Percentiles rank a stretch among this genome's conserved stretches.
These are phyloP conservation scores for Tricholaema leucomelas DNA, from an alignment of 2,113 vertebrate genomes.

Conservation along the genomic window DNA sequence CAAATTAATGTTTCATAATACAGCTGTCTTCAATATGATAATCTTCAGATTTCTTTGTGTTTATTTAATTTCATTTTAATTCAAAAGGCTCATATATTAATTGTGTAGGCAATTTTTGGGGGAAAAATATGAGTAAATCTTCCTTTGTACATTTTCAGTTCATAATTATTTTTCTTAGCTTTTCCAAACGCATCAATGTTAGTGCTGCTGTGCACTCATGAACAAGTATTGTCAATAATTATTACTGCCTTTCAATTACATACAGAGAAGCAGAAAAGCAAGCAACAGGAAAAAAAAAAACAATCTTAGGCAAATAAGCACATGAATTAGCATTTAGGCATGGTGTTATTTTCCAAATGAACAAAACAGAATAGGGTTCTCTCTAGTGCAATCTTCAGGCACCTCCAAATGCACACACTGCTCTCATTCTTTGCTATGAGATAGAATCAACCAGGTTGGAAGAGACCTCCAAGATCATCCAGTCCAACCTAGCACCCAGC, in stretches of 20 bases:
- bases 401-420: not conserved
- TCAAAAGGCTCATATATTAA: not conserved
- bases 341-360: not conserved
- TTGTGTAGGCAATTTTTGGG: not conserved
- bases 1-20: constrained; percentile 2
- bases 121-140: not conserved
- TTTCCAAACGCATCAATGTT: not conserved
- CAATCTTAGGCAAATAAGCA: not conserved
- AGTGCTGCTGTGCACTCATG: not conserved
- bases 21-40: not conserved
- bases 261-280: not conserved
- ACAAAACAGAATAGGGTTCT: too few relatives aligned
- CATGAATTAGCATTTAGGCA: not conserved
- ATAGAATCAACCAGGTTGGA: too few relatives aligned
- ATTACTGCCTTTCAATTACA: not conserved
- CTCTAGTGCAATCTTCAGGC: not conserved
- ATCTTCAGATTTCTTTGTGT: not conserved
- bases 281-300: not conserved
- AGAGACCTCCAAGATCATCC: too few relatives aligned
- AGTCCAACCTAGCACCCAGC: too few relatives aligned
- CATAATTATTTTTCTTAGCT: not conserved
- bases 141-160: not conserved
- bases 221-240: not conserved
- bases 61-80: not conserved
- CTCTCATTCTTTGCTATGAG: not conserved